Evolutionary conservation across 2,113 vertebrate genomes (phyloP).

Genomic region (Heloderma charlesbogerti): DNA sequence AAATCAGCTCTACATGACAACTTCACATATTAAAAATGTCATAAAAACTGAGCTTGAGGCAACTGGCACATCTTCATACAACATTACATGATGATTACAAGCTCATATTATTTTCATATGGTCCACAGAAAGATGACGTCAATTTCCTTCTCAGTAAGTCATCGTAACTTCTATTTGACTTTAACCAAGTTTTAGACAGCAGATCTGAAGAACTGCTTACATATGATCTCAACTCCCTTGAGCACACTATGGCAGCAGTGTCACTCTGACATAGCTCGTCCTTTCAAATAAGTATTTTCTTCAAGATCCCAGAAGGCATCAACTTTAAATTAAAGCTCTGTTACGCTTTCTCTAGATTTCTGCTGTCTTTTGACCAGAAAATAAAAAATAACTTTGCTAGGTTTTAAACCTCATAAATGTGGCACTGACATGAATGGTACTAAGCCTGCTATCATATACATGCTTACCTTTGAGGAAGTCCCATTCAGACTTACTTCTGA

Average conservation of each 20-base stretch:
- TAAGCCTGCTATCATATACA: not conserved
- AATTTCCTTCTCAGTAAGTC: not conserved
- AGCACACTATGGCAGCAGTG: not conserved
- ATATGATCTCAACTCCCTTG: not conserved
- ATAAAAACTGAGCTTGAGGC: not conserved
- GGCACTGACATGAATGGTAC: not conserved
- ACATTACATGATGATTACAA: not conserved
- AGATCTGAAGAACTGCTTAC: not conserved
- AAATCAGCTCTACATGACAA: not conserved
- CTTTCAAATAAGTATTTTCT: not conserved
- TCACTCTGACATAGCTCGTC: not conserved
- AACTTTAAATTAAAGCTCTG: slow-evolving; percentile 34
- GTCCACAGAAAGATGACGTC: not conserved
- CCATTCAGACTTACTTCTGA: not conserved
- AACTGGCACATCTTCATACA: not conserved
- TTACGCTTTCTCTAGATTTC: not conserved
- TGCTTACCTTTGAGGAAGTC: not conserved
- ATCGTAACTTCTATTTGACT: not conserved
- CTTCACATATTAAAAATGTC: not conserved
- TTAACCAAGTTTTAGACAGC: slow-evolving; percentile 8
- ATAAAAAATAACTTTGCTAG: not conserved
- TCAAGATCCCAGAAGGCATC: not conserved
- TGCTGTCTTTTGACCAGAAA: not conserved
- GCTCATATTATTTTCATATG: too few species aligned
- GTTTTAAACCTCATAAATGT: not conserved